Evolutionary conservation across 2,113 vertebrate genomes (phyloP).

Genomic region (Erpornis zantholeuca): DNA sequence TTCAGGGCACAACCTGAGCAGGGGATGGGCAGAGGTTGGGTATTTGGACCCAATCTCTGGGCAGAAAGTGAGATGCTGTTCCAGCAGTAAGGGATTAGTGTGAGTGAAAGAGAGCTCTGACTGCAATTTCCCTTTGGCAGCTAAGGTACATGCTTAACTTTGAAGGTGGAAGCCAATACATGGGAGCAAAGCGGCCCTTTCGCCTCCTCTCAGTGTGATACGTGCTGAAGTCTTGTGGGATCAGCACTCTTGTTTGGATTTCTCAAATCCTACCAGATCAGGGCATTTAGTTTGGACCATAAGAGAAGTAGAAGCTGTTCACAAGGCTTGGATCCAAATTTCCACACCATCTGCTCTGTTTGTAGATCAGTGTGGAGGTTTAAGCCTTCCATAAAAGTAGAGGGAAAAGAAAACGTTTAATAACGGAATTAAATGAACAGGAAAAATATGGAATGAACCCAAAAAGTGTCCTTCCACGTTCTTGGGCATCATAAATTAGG

Average conservation of each 20-base stretch:
- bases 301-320: conserved; percentile 19
- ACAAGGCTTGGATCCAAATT: conserved; percentile 42
- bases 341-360: conserved; percentile 35
- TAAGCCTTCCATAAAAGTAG: conserved; percentile 8
- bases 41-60: neutral
- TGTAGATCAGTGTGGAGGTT: neutral
- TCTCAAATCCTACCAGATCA: conserved; percentile 41
- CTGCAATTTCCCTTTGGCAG: conserved; percentile 39
- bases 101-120: neutral
- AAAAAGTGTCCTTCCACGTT: neutral
- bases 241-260: conserved; percentile 16
- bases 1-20: neutral
- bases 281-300: conserved; percentile 44
- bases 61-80: neutral
- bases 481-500: neutral
- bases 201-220: neutral
- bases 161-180: neutral
- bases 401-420: neutral
- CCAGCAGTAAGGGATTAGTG: neutral
- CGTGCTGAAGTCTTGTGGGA: neutral
- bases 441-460: neutral
- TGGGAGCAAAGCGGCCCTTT: neutral
- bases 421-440: neutral
- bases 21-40: fast-evolving
- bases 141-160: neutral